Conservation (phyloP, 2,113 vertebrate genomes). For the Trogon melanurus region DNA sequence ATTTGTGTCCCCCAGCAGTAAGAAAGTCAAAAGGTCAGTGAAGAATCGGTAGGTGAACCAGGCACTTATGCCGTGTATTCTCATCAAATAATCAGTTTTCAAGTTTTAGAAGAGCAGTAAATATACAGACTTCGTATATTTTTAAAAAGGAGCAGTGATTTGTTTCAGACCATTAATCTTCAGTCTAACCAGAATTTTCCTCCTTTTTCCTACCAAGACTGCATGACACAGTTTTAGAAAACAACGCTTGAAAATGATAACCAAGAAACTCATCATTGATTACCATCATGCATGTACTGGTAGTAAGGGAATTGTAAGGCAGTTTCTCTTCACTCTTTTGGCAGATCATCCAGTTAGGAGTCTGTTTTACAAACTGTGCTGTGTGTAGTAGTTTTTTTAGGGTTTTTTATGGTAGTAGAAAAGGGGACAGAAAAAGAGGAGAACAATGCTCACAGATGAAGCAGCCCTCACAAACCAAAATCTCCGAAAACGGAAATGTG, state of each 20-base stretch:
- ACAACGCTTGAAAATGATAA: not conserved
- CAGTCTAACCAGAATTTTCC: not conserved
- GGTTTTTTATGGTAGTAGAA: not conserved
- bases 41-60: not conserved
- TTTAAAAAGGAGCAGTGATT: not conserved
- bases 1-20: conserved; percentile 6
- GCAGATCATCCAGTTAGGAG: not conserved
- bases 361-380: not conserved
- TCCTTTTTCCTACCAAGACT: not conserved
- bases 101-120: not conserved
- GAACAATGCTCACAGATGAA: not conserved
- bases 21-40: not conserved
- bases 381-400: accelerated
- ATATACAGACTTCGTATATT: not conserved
- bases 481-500: not conserved
- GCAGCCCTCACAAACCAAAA: not conserved
- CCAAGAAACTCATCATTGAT: not conserved
- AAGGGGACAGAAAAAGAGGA: too few relatives aligned
- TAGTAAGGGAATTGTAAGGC: not conserved
- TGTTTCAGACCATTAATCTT: not conserved
- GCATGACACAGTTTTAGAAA: not conserved
- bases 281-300: not conserved
- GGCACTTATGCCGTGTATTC: accelerated
- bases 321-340: not conserved
- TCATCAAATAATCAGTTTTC: not conserved